Base-by-base conservation (phyloP, 1,140 invertebrate genomes). In the Drosophila jambulina region DNA sequence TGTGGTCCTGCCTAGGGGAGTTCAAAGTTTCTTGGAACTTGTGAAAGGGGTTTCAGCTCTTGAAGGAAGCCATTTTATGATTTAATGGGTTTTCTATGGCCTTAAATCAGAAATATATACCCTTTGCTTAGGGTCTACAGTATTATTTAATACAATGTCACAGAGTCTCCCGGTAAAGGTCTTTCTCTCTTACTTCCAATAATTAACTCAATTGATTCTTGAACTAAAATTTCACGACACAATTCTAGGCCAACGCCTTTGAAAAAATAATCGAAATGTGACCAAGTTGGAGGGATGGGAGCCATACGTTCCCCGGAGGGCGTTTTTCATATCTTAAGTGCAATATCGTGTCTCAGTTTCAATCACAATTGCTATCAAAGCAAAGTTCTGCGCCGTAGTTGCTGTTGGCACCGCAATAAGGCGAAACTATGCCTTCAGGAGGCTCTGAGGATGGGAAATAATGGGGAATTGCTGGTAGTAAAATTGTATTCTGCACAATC, bases 311-410 rank as follows among this genome's bases (percentile, higher is more conserved):
- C 54, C 42, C 43, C 21, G 13, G 42, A 17, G 54, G 58, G 13
- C 38, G 54, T 57, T 74, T 56, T 75, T 78, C 75, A 77, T 78
- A 78, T 78, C 63, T 78, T 82, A 82, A 82, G 79, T 82, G 79
- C 79, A 82, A 82, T 78, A 78, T 82, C 74, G 67, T 82, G 79
- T 82, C 74, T 82, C 79, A 77, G 71, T 77, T 58, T 77, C 58
- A 70, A 80, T 79, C 67, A 71, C 76, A 72, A 76, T 76, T 76
- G 61, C 74, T 77, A 77, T 78, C 75, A 77, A 77, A 77, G 75
- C 74, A 77, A 77, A 60, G 75, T 77, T 78, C 62, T 67, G 19
- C 23, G 51, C 48, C 63, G 42, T 25, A 38, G 69, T 57, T 49
- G 53, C 65, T 72, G 63, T 68, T 77, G 74, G 74, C 72, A 76